Evolutionary conservation across 2,888 invertebrate species (phyloP).

Genomic region (Drosophila histrio): DNA sequence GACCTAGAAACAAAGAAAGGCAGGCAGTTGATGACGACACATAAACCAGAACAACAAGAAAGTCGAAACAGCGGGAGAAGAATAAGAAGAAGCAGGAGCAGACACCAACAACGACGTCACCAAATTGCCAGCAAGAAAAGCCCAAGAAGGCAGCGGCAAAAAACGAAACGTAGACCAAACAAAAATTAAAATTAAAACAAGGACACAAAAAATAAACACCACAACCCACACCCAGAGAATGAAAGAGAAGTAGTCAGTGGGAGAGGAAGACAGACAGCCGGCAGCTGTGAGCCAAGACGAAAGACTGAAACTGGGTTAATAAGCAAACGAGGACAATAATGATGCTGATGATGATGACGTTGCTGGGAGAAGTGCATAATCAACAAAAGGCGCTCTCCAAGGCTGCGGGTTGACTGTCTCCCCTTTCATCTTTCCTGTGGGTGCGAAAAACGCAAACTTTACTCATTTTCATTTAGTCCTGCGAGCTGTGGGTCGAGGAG

Average conservation of each 20-base stretch:
- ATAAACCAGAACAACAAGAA: conserved; percentile 23
- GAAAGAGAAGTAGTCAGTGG: neutral
- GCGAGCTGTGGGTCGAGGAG: conserved; percentile 8
- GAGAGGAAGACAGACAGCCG: conserved; percentile 32
- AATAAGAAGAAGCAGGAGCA: conserved; percentile 5
- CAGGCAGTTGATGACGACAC: conserved; percentile 73
- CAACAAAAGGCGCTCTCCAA: conserved; percentile 34
- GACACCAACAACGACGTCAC: conserved; percentile 55
- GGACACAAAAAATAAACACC: conserved; percentile 71
- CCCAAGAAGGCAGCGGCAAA: conserved; percentile 17
- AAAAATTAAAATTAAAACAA: conserved; percentile 83
- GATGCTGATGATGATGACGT: conserved; percentile 25
- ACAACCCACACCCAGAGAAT: conserved; percentile 39
- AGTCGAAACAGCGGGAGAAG: conserved; percentile 4
- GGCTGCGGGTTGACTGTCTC: neutral
- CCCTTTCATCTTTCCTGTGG: conserved; percentile 42
- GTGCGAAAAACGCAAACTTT: conserved; percentile 69
- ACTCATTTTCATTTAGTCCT: conserved; percentile 77
- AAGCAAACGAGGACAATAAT: conserved; percentile 68
- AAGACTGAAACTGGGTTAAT: conserved; percentile 81
- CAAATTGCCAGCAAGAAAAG: conserved; percentile 42
- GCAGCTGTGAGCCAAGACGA: conserved; percentile 51
- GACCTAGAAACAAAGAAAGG: conserved; percentile 81
- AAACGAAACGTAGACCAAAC: conserved; percentile 72
- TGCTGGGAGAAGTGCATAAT: conserved; percentile 72